Percentiles rank a stretch among this genome's conserved stretches.
Evolutionary conservation across 2,797 vertebrate species (phyloP).

Genomic region (Myotis findleyi): DNA sequence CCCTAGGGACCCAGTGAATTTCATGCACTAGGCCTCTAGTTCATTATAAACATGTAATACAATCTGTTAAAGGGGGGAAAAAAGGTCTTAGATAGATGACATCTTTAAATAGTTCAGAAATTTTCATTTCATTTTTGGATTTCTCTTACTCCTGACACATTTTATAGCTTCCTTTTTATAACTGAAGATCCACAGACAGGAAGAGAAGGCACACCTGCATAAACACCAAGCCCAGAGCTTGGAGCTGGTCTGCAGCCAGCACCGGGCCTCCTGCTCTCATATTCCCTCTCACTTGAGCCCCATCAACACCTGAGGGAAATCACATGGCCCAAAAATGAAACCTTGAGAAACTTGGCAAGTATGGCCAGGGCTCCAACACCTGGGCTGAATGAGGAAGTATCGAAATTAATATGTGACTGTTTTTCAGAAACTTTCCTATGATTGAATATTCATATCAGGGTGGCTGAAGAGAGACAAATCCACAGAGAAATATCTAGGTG

Average conservation of each 20-base stretch:
- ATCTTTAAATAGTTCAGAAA: neutral
- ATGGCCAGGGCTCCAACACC: neutral
- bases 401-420: neutral
- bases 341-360: neutral
- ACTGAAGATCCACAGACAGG: neutral
- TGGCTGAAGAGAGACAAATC: neutral
- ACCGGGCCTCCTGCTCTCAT: neutral
- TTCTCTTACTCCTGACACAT: neutral
- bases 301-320: neutral
- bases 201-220: constrained; percentile 9
- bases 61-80: neutral
- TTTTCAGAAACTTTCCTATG: neutral
- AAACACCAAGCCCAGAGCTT: neutral
- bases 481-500: neutral
- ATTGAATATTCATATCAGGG: constrained; percentile 8
- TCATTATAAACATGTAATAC: neutral
- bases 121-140: neutral
- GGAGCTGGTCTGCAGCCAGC: neutral
- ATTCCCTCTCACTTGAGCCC: neutral
- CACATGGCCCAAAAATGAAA: neutral
- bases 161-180: neutral
- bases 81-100: neutral
- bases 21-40: too few species aligned
- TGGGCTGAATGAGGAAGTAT: neutral
- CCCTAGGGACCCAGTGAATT: too few species aligned